A percentile compares a stretch with the other conserved stretches of the same genome.
These are phyloP conservation scores for Sciurus niger DNA, from an alignment of 2,113 vertebrate genomes.

Conservation along the genomic window DNA sequence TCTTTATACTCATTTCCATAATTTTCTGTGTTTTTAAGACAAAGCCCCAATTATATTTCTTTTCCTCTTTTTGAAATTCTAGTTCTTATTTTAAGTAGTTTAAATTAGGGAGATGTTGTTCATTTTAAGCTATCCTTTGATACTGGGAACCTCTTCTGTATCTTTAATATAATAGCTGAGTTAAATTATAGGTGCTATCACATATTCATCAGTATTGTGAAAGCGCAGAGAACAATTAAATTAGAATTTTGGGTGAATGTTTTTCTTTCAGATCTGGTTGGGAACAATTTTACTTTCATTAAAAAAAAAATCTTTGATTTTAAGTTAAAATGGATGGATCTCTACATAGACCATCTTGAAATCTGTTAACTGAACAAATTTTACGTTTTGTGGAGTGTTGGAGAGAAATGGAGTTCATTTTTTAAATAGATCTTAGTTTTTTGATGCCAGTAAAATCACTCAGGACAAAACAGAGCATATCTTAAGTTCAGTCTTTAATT, in stretches of 20 bases:
- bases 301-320: not conserved
- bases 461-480: not conserved
- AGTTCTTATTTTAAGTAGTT: slow-evolving; percentile 52
- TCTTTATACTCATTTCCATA: slow-evolving; percentile 38
- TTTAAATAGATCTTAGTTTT: slow-evolving; percentile 50
- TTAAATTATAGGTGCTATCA: not conserved
- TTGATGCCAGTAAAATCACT: not conserved
- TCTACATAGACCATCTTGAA: not conserved
- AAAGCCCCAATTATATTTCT: slow-evolving; percentile 12
- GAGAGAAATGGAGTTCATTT: not conserved
- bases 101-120: slow-evolving; percentile 9
- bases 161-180: not conserved
- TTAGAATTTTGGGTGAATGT: slow-evolving; percentile 5
- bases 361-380: not conserved
- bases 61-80: slow-evolving; percentile 34
- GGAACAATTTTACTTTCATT: slow-evolving; percentile 12
- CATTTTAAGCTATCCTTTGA: slow-evolving; percentile 16
- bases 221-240: not conserved
- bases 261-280: slow-evolving; percentile 28
- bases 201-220: not conserved
- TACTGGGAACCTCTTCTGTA: not conserved
- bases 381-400: slow-evolving; percentile 29
- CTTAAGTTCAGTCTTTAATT: not conserved
- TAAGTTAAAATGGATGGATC: slow-evolving; percentile 9
- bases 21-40: slow-evolving; percentile 47